Conservation (phyloP, 2,113 vertebrate species). For the Rhabdornis inornatus region DNA sequence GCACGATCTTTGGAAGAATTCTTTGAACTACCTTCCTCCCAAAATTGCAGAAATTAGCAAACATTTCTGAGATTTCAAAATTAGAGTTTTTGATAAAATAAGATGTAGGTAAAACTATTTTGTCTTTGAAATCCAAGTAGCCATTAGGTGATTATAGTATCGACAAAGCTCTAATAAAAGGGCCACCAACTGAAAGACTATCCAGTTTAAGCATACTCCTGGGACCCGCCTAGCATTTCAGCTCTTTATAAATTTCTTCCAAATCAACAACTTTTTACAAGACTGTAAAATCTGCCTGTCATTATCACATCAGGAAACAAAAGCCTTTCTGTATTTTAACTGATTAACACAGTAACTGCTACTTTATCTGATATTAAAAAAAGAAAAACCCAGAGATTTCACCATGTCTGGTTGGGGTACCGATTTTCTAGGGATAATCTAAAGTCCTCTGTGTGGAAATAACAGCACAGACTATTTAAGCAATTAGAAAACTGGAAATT, state of each 20-base stretch:
- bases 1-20: neutral
- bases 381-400: neutral
- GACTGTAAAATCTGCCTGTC: neutral
- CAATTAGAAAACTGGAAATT: neutral
- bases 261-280: conserved; percentile 2
- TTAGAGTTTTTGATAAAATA: neutral
- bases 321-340: neutral
- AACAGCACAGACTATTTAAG: neutral
- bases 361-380: neutral
- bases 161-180: neutral
- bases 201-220: neutral
- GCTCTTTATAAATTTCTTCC: neutral
- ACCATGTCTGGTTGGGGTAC: neutral
- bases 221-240: neutral
- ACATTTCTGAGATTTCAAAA: neutral
- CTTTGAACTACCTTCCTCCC: neutral
- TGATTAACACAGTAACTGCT: neutral
- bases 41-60: neutral
- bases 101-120: neutral
- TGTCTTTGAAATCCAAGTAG: neutral
- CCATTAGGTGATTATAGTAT: neutral
- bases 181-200: neutral
- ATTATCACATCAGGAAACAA: neutral
- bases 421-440: neutral
- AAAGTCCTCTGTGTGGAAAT: neutral